Evolutionary conservation across 1,140 invertebrate genomes (phyloP), one percentile per base, ranked within the genome.

Genomic region (Heliconius congener): DNA sequence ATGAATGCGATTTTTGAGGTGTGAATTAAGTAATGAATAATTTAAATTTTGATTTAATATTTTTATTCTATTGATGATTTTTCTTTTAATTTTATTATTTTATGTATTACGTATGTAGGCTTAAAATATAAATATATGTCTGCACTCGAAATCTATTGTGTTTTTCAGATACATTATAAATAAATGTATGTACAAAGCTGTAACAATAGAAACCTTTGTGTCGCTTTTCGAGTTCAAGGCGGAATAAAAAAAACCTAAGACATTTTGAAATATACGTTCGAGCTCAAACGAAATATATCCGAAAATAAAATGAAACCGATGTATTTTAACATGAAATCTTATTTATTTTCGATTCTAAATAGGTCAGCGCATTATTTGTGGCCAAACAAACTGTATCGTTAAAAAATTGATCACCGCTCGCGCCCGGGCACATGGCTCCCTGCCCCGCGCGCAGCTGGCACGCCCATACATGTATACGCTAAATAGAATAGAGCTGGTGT

Each of bases 381-480:
- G 74, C 74, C 66, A 76, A 76, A 76, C 74, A 76, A 76, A 76
- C 57, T 66, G 60, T 70, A 76, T 76, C 39, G 74, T 74, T 52
- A 37, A 85, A 87, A 88, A 90, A 87, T 86, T 90, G 82, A 89
- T 87, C 87, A 83, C 84, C 74, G 77, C 55, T 70, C 42, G 60
- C n/a, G 80, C 89, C 87, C 88, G 86, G 91, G 91, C 90, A 91
- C 88, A 90, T 89, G 90, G 84, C 71, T 83, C 86, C 73, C 72
- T 81, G 76, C 85, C 84, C 84, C 85, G 74, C 86, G 55, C 84
- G 79, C 82, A 83, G 86, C 85, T 83, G 90, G 87, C 90, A 91
- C 90, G 88, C 90, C 92, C 91, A 82, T 85, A 79, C 75, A 74
- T 71, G 80, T 50, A 66, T 66, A 66, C 27, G 27, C 23, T 5